These are phyloP conservation scores for Drosophila varians DNA, from an alignment of 1,140 invertebrate genomes.

Conservation along the genomic window DNA sequence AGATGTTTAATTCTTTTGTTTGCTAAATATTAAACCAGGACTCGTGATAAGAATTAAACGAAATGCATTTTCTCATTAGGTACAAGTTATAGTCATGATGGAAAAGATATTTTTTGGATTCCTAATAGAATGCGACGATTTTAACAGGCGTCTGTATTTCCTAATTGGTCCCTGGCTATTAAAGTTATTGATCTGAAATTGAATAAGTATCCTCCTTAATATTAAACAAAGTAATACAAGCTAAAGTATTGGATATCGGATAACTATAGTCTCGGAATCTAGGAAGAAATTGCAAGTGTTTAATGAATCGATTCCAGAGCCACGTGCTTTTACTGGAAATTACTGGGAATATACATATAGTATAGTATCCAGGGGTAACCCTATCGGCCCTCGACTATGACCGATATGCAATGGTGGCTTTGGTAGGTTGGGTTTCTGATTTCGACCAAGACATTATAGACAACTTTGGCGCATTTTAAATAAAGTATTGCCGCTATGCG, in stretches of 20 bases:
- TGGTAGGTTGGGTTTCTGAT: constrained; percentile 25
- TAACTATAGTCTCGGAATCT: not conserved
- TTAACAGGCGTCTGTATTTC: no score
- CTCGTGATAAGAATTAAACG: not conserved
- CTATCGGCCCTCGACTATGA: not conserved
- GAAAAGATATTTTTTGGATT: not conserved
- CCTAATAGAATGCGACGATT: no score
- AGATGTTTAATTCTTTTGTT: not conserved
- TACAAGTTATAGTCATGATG: not conserved
- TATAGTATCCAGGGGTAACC: not conserved
- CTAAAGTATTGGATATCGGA: not conserved
- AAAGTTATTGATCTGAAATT: no score
- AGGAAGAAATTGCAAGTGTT: not conserved
- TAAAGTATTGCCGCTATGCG: constrained; percentile 31
- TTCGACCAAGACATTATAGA: constrained; percentile 48
- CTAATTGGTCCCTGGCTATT: no score
- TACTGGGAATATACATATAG: not conserved
- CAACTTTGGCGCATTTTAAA: constrained; percentile 51
- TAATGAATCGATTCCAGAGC: not conserved
- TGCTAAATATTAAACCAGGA: not conserved
- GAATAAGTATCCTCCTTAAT: no score
- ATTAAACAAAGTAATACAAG: no score
- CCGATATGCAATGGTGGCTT: constrained; percentile 26
- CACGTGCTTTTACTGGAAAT: not conserved
- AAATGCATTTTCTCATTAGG: not conserved